A percentile compares a stretch with the other conserved stretches of the same genome.
Conservation (phyloP, 2,888 invertebrate genomes). For the Geophilus truncorum region DNA sequence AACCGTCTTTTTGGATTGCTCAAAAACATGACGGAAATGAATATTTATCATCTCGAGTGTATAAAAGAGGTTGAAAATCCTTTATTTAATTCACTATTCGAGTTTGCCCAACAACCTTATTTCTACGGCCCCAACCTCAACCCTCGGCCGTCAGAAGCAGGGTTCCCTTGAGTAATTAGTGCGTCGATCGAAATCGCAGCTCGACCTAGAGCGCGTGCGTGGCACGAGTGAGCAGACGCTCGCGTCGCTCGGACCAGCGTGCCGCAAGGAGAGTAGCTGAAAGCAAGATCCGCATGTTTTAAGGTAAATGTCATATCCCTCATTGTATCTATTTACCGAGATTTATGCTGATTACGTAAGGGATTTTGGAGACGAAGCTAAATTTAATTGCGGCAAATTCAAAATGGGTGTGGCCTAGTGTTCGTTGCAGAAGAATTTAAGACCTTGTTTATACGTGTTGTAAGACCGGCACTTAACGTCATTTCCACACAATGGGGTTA, state of each 20-base stretch:
- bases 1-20: background rate
- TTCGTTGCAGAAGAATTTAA: background rate
- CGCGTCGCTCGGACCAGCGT: conserved; percentile 1
- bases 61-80: background rate
- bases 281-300: background rate
- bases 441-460: background rate
- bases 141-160: background rate
- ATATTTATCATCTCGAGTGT: background rate
- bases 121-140: background rate
- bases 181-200: background rate
- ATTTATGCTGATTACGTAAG: background rate
- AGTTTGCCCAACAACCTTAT: background rate
- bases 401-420: background rate
- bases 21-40: background rate
- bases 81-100: background rate
- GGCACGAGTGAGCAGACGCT: background rate
- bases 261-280: conserved; percentile 1
- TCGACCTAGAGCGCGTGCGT: background rate
- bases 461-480: background rate
- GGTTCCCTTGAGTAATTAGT: conserved; percentile 7
- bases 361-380: background rate
- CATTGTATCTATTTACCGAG: background rate
- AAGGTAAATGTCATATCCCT: background rate
- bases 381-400: background rate
- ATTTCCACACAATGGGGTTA: background rate